phyloP scores from a whole-genome alignment of 2,888 invertebrate species.

The Drosophila merina region DNA sequence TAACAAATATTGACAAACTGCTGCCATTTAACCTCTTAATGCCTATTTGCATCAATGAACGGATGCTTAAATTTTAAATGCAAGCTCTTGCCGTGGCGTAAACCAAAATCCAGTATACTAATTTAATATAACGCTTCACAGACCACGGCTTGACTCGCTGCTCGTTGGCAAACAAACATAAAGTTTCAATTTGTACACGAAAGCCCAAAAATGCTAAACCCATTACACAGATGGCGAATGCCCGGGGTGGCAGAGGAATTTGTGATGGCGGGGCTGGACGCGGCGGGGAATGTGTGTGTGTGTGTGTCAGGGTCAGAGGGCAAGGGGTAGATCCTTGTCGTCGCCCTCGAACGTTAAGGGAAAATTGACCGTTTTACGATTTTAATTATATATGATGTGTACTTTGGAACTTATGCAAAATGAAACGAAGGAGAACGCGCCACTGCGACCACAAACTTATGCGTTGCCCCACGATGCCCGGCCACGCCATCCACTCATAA shows the following conservation, averaged over 20 bases:
- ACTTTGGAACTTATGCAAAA: constrained; percentile 78
- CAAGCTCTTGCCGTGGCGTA: constrained; percentile 10
- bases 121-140: constrained; percentile 48
- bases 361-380: constrained; percentile 80
- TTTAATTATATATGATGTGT: constrained; percentile 81
- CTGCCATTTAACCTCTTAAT: constrained; percentile 4
- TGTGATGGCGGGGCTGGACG: neutral
- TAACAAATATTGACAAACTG: neutral
- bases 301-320: constrained; percentile 1
- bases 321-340: constrained; percentile 29
- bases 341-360: constrained; percentile 32
- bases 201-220: constrained; percentile 54
- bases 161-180: constrained; percentile 54
- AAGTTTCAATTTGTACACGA: constrained; percentile 64
- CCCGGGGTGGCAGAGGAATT: neutral
- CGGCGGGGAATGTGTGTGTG: constrained; percentile 7
- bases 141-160: constrained; percentile 25
- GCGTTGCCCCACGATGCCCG: constrained; percentile 46
- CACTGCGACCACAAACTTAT: constrained; percentile 71
- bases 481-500: neutral
- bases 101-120: constrained; percentile 44
- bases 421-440: constrained; percentile 63
- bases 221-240: constrained; percentile 49
- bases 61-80: constrained; percentile 25
- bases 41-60: constrained; percentile 24